phyloP scores from a whole-genome alignment of 1,140 invertebrate genomes.

The Nasonia giraulti region DNA sequence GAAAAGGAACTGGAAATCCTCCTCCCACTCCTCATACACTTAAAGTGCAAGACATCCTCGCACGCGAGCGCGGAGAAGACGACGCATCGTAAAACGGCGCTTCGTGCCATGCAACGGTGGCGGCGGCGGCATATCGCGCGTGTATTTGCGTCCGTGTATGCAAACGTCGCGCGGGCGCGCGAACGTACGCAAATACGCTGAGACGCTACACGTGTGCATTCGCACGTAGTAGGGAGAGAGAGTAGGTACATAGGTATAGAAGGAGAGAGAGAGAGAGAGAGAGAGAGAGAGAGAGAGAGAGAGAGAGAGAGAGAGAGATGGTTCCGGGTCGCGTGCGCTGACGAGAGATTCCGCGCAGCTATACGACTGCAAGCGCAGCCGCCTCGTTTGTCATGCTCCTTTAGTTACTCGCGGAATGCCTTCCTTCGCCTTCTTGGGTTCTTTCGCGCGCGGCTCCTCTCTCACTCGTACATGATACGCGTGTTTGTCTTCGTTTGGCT shows the following conservation, averaged over 20 bases:
- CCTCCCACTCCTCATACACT: background rate
- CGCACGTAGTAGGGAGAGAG: background rate
- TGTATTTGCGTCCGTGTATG: background rate
- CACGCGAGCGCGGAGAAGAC: background rate
- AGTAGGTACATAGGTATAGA: background rate
- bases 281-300: background rate
- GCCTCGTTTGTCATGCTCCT: conserved; percentile 25
- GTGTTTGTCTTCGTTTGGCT: conserved; percentile 1
- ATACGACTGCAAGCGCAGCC: background rate
- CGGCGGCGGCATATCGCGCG: background rate
- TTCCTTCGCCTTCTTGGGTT: background rate
- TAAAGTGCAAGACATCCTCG: background rate
- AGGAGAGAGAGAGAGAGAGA: background rate
- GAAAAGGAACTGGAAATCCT: background rate
- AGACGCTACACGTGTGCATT: background rate
- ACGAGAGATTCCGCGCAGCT: conserved; percentile 24
- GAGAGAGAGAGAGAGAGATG: background rate
- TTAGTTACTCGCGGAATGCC: background rate
- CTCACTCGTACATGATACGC: background rate
- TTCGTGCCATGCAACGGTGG: background rate
- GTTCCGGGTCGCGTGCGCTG: background rate
- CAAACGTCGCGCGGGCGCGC: background rate
- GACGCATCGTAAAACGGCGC: conserved; percentile 14
- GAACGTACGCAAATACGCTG: conserved; percentile 7
- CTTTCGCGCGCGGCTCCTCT: background rate